Conservation (phyloP, 2,888 invertebrate species). For the Lysandra coridon region DNA sequence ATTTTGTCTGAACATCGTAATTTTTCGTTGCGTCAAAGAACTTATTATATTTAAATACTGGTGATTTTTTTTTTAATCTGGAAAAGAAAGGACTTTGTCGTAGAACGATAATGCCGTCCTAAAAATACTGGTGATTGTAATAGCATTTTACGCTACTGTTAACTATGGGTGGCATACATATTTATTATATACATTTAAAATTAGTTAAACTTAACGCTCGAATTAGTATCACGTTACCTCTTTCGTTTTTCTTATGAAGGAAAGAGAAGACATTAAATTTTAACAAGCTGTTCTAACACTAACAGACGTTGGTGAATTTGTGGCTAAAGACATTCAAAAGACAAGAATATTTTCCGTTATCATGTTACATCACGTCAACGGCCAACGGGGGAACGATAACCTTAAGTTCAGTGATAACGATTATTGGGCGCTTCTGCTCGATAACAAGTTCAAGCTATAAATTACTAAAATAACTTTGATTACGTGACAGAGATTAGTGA, state of each 20-base stretch:
- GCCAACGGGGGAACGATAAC: not conserved
- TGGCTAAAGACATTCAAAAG: not conserved
- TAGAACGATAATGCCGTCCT: too few relatives aligned
- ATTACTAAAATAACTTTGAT: slow-evolving; percentile 13
- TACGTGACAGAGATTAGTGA: slow-evolving; percentile 4
- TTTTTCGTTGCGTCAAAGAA: too few relatives aligned
- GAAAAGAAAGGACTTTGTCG: too few relatives aligned
- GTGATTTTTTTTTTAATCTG: too few relatives aligned
- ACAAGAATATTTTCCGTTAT: not conserved
- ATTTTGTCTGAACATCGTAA: not conserved
- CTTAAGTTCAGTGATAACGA: slow-evolving; percentile 20
- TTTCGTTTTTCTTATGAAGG: too few relatives aligned
- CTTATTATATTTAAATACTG: not conserved
- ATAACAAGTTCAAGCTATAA: slow-evolving; percentile 10
- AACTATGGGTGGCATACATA: not conserved
- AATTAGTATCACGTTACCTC: too few relatives aligned
- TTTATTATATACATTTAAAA: too few relatives aligned
- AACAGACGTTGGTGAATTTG: too few relatives aligned
- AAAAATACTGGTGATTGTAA: not conserved
- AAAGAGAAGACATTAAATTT: too few relatives aligned
- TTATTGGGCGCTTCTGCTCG: slow-evolving; percentile 3
- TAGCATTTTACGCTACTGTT: not conserved
- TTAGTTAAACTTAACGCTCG: too few relatives aligned
- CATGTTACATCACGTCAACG: slow-evolving; percentile 1
- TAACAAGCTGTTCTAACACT: too few relatives aligned